A percentile compares a stretch with the other conserved stretches of the same genome.
phyloP scores from a whole-genome alignment of 2,888 invertebrate species.

The Limenitis camilla region DNA sequence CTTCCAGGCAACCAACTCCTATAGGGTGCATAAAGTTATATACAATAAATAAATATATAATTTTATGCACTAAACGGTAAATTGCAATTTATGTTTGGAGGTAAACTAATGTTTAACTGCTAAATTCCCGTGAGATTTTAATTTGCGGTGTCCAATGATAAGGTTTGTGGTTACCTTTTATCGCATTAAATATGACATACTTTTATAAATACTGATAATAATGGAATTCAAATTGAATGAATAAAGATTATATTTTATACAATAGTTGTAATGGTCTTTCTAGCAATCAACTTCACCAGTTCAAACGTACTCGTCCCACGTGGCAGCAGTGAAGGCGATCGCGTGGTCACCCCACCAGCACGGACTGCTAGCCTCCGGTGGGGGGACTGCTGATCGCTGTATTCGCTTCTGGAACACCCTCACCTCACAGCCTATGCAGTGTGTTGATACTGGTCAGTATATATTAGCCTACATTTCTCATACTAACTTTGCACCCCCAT shows the following conservation, averaged over 20 bases:
- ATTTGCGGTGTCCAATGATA: not conserved
- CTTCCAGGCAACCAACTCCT: no score
- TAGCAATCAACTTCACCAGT: conserved; percentile 90
- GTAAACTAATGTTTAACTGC: no score
- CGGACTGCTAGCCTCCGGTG: conserved; percentile 95
- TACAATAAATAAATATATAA: no score
- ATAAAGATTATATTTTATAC: no score
- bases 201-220: not conserved
- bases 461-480: not conserved
- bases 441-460: conserved; percentile 89
- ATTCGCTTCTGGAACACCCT: conserved; percentile 99
- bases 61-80: no score
- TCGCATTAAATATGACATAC: no score
- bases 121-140: not conserved
- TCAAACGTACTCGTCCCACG: conserved; percentile 96
- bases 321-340: conserved; percentile 98
- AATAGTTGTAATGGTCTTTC: not conserved
- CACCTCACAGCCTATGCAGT: conserved; percentile 98
- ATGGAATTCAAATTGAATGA: not conserved
- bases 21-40: no score
- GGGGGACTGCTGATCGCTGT: conserved; percentile 99
- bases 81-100: no score
- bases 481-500: not conserved
- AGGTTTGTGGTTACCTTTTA: no score
- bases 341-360: conserved; percentile 99